Conservation (phyloP, 2,797 vertebrate genomes). For the Gadopsis bispinosus region DNA sequence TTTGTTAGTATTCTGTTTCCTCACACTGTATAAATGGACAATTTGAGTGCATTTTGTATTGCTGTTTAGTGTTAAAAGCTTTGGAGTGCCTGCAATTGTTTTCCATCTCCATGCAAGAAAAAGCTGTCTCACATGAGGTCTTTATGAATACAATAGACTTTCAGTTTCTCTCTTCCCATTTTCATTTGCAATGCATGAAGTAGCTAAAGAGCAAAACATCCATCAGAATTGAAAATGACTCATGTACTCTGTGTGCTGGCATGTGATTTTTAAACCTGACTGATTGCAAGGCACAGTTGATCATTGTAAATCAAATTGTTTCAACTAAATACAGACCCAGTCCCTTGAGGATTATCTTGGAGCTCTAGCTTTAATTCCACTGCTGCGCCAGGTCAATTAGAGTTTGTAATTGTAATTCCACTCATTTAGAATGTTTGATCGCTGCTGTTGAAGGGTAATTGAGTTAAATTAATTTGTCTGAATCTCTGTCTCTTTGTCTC, state of each 20-base stretch:
- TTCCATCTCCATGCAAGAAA: slow-evolving; percentile 35
- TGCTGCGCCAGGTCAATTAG: slow-evolving; percentile 63
- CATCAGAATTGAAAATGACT: slow-evolving; percentile 43
- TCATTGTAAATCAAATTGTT: slow-evolving; percentile 45
- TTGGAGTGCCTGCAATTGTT: slow-evolving; percentile 25
- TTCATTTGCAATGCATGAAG: slow-evolving; percentile 49
- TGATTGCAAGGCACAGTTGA: slow-evolving; percentile 15
- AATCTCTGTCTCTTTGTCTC: slow-evolving; percentile 54
- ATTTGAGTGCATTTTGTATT: slow-evolving; percentile 1
- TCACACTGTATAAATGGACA: slow-evolving; percentile 6
- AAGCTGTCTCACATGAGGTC: slow-evolving; percentile 30
- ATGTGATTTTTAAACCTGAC: slow-evolving; percentile 34
- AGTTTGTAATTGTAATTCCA: slow-evolving; percentile 70
- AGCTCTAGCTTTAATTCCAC: slow-evolving; percentile 64
- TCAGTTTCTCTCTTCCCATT: slow-evolving; percentile 24
- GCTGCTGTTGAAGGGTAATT: slow-evolving; percentile 57
- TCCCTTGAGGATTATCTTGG: slow-evolving; percentile 60
- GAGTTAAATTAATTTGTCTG: slow-evolving; percentile 67
- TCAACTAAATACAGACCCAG: slow-evolving; percentile 36
- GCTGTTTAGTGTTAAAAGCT: slow-evolving; percentile 16
- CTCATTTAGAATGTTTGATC: slow-evolving; percentile 68
- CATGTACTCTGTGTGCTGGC: background rate
- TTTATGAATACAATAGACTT: slow-evolving; percentile 37
- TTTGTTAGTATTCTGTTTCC: slow-evolving; percentile 23
- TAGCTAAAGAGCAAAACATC: slow-evolving; percentile 29